Evolutionary conservation across 1,140 invertebrate genomes (phyloP).

Genomic region (Metaphire vulgaris): DNA sequence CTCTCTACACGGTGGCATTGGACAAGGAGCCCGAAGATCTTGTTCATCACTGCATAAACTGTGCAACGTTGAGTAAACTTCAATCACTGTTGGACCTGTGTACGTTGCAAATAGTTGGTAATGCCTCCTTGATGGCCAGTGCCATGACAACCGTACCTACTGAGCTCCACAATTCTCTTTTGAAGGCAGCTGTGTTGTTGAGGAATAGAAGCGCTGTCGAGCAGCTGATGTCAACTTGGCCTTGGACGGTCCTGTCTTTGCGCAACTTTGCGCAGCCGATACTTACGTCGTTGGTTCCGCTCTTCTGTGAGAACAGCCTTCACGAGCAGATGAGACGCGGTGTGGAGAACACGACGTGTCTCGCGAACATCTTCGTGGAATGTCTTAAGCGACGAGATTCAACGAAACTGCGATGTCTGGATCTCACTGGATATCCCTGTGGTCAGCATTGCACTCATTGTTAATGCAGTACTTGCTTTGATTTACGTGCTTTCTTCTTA

Average conservation of each 20-base stretch:
- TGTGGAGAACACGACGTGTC: constrained; percentile 39
- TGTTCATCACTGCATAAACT: background rate
- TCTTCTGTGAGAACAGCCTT: constrained; percentile 35
- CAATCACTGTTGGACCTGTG: background rate
- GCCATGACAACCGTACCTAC: constrained; percentile 31
- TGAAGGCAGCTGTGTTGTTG: constrained; percentile 37
- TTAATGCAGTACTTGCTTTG: too few species aligned
- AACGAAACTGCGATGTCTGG: constrained; percentile 37
- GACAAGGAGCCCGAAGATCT: background rate
- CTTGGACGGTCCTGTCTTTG: constrained; percentile 34
- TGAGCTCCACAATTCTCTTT: constrained; percentile 37
- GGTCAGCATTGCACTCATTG: constrained; percentile 33
- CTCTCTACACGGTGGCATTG: background rate
- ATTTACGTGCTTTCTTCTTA: too few species aligned
- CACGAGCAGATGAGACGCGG: constrained; percentile 35
- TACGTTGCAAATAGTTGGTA: background rate
- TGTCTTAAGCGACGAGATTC: constrained; percentile 36
- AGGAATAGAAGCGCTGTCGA: constrained; percentile 39
- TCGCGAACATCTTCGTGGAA: constrained; percentile 40
- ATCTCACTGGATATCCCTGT: constrained; percentile 42
- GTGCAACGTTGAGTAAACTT: background rate
- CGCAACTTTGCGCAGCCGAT: constrained; percentile 36
- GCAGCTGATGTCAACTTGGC: constrained; percentile 38
- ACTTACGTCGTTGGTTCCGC: constrained; percentile 34
- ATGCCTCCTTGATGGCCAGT: background rate